Base-by-base conservation (phyloP, 1,140 invertebrate genomes). In the Halyomorpha halys region DNA sequence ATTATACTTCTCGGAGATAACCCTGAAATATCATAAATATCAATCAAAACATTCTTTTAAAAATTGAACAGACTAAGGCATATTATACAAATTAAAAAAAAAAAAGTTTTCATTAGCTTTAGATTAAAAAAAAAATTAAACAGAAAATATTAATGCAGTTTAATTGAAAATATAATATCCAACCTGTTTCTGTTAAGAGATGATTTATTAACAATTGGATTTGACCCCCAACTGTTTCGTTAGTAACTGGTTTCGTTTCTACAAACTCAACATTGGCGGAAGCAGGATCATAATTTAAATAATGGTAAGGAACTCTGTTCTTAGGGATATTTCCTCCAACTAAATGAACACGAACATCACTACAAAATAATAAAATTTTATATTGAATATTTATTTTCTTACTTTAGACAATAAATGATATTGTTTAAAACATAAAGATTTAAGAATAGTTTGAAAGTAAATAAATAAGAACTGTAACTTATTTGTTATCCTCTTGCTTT, bases 261-360 rank as follows among this genome's bases (percentile, higher is more conserved):
- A 23, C 34, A 47, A 65, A 68, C 14, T 27, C 15, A 13, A 68
- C 63, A 16, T 56, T 61, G 16, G 18, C 56, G 44, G 66, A 59
- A 23, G 13, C 34, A 6, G 63, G 63, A 30, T 65, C 63, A 44
- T 56, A 67, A 15, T 65, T 65, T 16, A 67, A 68, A 47, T 65
- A 64, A 25, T 63, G 44, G 16, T 61, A 16, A 1, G 65, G 62
- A 54, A 62, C 62, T 30, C 59, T 25, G 39, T 59, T 51, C 49
- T 60, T 39, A 4, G 68, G 68, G 11, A 34, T 62, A 51, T 66
- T 67, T 51, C 44, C 68, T 18, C 69, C 69, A 25, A 70, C 47
- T 3, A 69, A 53, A 23, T 59, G 44, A 56, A 67, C 65, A 25
- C 66, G 56, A 15, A 70, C 67, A 65, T 70, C 69, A 34, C 69